Evolutionary conservation across 2,888 invertebrate species (phyloP).

Genomic region (Laothoe populi): DNA sequence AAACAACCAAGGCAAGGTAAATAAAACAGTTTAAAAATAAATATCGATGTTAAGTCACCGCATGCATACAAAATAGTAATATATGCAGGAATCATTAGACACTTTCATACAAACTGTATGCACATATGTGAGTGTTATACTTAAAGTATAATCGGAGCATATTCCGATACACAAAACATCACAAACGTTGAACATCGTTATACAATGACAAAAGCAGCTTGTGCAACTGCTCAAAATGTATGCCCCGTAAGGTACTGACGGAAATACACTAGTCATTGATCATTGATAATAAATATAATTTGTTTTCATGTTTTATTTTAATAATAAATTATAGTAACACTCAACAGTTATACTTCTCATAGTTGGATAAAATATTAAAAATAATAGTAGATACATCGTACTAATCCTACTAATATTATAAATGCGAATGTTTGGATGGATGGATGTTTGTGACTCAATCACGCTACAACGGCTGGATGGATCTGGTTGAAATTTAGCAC

Average conservation of each 20-base stretch:
- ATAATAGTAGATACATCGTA: too few species aligned
- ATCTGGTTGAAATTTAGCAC: too few species aligned
- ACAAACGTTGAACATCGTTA: slow-evolving; percentile 74
- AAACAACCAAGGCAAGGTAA: too few species aligned
- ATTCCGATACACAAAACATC: slow-evolving; percentile 79
- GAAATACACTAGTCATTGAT: slow-evolving; percentile 37
- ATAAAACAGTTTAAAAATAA: neutral
- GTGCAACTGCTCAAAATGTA: slow-evolving; percentile 78
- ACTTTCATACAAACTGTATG: neutral
- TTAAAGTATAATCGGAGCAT: slow-evolving; percentile 67
- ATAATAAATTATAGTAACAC: too few species aligned
- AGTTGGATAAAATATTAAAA: too few species aligned
- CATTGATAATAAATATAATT: neutral
- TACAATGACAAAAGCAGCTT: slow-evolving; percentile 83
- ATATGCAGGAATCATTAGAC: neutral
- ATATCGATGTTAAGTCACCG: slow-evolving; percentile 33
- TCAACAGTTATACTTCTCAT: too few species aligned
- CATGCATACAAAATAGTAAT: slow-evolving; percentile 34
- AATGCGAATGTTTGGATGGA: too few species aligned
- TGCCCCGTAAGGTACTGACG: slow-evolving; percentile 61
- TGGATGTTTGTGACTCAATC: too few species aligned
- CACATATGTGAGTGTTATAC: slow-evolving; percentile 25
- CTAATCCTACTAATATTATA: too few species aligned
- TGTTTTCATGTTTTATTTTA: too few species aligned
- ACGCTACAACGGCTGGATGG: too few species aligned